Percentiles rank a stretch among this genome's conserved stretches.
Evolutionary conservation across 2,888 invertebrate genomes (phyloP).

Genomic region (Hypercompe scribonia): DNA sequence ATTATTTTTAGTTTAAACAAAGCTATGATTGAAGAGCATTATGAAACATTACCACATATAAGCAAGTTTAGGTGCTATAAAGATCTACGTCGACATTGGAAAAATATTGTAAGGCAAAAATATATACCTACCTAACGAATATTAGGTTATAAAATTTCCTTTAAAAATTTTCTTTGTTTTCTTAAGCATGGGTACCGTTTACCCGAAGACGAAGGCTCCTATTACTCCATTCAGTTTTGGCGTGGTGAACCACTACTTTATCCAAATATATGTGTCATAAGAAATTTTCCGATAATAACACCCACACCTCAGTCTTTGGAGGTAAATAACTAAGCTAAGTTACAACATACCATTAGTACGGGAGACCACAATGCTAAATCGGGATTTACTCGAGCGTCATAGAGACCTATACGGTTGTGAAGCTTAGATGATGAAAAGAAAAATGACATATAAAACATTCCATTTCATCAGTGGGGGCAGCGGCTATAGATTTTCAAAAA

Average conservation of each 20-base stretch:
- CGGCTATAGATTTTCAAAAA: too few species aligned
- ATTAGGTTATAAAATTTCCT: not conserved
- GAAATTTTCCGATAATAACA: conserved; percentile 72
- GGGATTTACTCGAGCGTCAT: too few species aligned
- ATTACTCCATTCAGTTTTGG: conserved; percentile 77
- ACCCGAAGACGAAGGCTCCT: conserved; percentile 70
- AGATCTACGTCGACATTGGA: conserved; percentile 84
- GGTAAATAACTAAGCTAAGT: conserved; percentile 48
- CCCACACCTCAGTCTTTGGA: conserved; percentile 67
- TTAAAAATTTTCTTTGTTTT: not conserved
- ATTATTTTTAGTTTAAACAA: conserved; percentile 70
- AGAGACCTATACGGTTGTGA: too few species aligned
- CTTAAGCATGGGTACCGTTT: conserved; percentile 78
- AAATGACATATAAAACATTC: too few species aligned
- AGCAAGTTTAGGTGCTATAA: conserved; percentile 77
- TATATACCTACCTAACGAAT: not conserved
- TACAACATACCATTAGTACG: not conserved
- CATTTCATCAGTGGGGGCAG: too few species aligned
- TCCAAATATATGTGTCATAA: conserved; percentile 71
- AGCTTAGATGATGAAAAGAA: too few species aligned
- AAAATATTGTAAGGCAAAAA: conserved; percentile 77
- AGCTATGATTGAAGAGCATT: conserved; percentile 70
- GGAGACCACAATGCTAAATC: too few species aligned
- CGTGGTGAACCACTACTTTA: conserved; percentile 79
- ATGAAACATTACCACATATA: conserved; percentile 59